A percentile compares a stretch with the other conserved stretches of the same genome.
These are phyloP conservation scores for Blera fallax DNA, from an alignment of 2,888 invertebrate species.

Conservation along the genomic window DNA sequence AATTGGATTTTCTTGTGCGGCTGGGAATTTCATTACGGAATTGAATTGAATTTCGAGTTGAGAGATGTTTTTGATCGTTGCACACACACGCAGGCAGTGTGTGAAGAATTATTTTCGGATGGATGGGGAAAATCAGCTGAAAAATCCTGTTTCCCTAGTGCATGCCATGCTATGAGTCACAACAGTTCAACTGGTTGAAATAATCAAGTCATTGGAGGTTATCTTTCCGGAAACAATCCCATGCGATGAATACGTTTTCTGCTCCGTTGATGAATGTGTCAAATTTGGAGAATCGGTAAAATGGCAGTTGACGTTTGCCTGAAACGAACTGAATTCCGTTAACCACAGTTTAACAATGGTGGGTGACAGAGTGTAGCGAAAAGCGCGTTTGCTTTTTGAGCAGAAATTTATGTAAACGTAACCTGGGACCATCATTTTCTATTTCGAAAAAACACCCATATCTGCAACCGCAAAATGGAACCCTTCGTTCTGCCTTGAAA, in stretches of 20 bases:
- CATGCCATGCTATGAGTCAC: not conserved
- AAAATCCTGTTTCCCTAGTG: not conserved
- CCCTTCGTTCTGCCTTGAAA: too few relatives aligned
- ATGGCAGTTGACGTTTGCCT: not conserved
- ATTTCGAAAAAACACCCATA: too few relatives aligned
- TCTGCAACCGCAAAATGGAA: too few relatives aligned
- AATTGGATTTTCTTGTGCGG: constrained; percentile 38
- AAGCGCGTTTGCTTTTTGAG: too few relatives aligned
- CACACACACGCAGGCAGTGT: not conserved
- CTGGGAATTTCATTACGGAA: constrained; percentile 24
- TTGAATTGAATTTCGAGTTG: not conserved
- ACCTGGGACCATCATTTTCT: too few relatives aligned
- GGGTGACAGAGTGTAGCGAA: too few relatives aligned
- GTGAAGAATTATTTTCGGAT: not conserved
- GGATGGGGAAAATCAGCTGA: not conserved
- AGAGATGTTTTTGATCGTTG: not conserved
- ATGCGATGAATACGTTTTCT: not conserved
- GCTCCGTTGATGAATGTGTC: not conserved
- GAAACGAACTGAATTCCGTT: too few relatives aligned
- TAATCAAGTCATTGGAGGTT: not conserved
- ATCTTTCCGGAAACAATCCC: not conserved
- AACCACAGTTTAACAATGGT: too few relatives aligned
- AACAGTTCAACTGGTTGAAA: not conserved
- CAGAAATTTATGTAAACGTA: too few relatives aligned
- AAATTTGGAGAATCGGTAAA: too few relatives aligned